Percentiles rank a stretch among this genome's conserved stretches.
Evolutionary conservation across 1,140 invertebrate species (phyloP).

Genomic region (Pogonomyrmex californicus): DNA sequence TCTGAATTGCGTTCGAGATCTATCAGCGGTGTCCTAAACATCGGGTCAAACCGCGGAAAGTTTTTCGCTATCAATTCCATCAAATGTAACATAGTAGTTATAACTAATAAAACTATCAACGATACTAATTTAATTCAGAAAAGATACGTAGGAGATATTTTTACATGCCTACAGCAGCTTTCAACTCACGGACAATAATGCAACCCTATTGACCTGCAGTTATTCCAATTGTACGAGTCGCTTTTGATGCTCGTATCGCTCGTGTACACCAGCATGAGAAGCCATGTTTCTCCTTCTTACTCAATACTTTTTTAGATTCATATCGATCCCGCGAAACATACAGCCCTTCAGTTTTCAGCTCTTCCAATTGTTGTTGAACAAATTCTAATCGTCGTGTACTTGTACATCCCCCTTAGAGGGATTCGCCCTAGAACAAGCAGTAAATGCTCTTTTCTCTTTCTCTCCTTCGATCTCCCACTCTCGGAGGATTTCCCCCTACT

Average conservation of each 20-base stretch:
- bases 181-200: conserved; percentile 52
- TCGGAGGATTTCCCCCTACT: conserved; percentile 34
- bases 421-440: neutral
- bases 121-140: conserved; percentile 65
- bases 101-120: conserved; percentile 60
- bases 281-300: conserved; percentile 30
- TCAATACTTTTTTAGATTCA: neutral
- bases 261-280: conserved; percentile 2
- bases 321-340: neutral
- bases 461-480: conserved; percentile 27
- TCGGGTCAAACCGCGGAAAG: conserved; percentile 64
- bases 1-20: conserved; percentile 26
- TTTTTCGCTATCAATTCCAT: conserved; percentile 34
- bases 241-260: neutral
- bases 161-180: conserved; percentile 59
- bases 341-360: neutral
- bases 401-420: neutral
- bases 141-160: neutral
- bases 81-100: conserved; percentile 48
- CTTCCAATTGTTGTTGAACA: neutral
- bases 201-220: conserved; percentile 69
- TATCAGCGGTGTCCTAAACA: conserved; percentile 63
- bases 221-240: conserved; percentile 37
- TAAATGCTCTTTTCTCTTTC: conserved; percentile 1
- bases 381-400: conserved; percentile 1